Percentiles rank a stretch among this genome's conserved stretches.
phyloP scores from a whole-genome alignment of 2,797 vertebrate species.

The Myotis daubentonii region DNA sequence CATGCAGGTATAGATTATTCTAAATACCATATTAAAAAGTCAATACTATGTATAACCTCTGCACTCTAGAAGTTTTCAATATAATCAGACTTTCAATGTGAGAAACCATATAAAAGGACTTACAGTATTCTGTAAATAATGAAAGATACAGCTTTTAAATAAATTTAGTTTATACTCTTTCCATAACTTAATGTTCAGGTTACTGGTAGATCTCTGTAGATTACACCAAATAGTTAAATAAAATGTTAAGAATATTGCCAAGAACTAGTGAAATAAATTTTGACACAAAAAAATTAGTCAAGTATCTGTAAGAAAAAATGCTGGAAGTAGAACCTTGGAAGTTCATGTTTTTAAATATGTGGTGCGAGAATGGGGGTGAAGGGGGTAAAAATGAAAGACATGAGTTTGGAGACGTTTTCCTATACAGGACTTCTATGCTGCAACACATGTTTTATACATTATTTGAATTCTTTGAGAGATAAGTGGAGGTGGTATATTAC shows the following conservation, averaged over 20 bases:
- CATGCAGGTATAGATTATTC: neutral
- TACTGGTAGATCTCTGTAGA: neutral
- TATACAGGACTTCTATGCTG: neutral
- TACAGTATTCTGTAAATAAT: neutral
- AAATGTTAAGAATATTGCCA: neutral
- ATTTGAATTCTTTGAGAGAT: neutral
- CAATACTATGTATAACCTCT: neutral
- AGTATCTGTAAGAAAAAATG: neutral
- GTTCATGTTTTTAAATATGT: neutral
- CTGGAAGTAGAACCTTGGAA: neutral
- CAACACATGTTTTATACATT: neutral
- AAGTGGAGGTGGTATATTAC: neutral
- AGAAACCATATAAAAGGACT: neutral
- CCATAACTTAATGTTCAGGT: neutral
- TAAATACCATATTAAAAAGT: neutral
- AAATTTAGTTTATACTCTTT: neutral
- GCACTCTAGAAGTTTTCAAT: neutral
- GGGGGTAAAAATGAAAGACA: neutral
- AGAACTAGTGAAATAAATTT: neutral
- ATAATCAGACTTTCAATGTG: neutral
- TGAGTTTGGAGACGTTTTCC: neutral
- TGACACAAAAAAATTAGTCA: neutral
- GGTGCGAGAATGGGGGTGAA: fast-evolving
- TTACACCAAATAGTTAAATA: neutral
- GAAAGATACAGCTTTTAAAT: neutral